Evolutionary conservation across 2,888 invertebrate species (phyloP), one percentile per base, ranked within the genome.

Genomic region (Bimastos eiseni): DNA sequence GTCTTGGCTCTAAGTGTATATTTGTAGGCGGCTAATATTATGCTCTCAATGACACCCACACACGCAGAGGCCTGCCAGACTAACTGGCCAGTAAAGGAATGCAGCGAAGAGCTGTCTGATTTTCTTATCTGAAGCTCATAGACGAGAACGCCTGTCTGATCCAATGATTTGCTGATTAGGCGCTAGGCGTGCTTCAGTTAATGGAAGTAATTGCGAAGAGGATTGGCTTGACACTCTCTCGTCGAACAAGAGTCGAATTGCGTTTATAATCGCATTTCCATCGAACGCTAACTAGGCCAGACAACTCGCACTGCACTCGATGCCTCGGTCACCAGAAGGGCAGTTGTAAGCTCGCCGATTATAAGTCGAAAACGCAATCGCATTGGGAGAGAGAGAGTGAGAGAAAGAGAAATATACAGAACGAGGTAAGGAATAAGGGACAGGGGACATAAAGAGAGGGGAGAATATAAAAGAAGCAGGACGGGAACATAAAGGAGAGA

Each of bases 131-230:
- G 70, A 70, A n/a, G 0, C n/a, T 70, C n/a, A 11, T 70, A 13
- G n/a, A n/a, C 8, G 70, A 70, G 70, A 70, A n/a, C 70, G n/a
- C 70, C n/a, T n/a, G 70, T n/a, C 70, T 5, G 70, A 70, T n/a
- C n/a, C 70, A 70, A 70, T 70, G 70, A 70, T n/a, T 70, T 70
- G 70, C 70, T 70, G 70, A 70, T 70, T 70, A 70, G 30, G n/a
- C 70, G n/a, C 13, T 70, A 30, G 6, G 70, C 70, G 70, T n/a
- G 70, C 70, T n/a, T 70, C 70, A 70, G 70, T 70, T 70, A n/a
- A 70, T 70, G 70, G 70, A 70, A 30, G 70, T 70, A 70, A 70
- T 70, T 70, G 70, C 70, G 70, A n/a, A 70, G 30, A 70, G 70
- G 70, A 70, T 70, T 70, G 70, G 70, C 70, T n/a, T n/a, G n/a